Evolutionary conservation across 2,888 invertebrate species (phyloP), one percentile per base, ranked within the genome.

Genomic region (Trichacis sp.): DNA sequence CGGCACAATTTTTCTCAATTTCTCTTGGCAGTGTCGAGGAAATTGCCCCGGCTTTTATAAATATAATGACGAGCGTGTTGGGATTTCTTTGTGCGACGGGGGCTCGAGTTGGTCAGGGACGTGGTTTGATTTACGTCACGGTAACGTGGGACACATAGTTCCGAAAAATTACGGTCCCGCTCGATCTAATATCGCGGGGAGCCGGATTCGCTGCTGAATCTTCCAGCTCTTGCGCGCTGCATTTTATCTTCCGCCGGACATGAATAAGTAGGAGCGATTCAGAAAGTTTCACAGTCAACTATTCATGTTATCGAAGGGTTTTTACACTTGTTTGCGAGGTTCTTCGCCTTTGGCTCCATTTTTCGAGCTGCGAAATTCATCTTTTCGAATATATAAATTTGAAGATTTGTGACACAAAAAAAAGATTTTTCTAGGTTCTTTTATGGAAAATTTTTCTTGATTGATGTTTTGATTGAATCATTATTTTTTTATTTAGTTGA

Each of bases 1-100:
- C 59, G 56, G 70, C 66, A 73, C 75, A 73, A 81, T 82, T 80
- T 81, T 80, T 82, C 79, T 80, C 77, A 72, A 77, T 80, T 80
- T 76, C 75, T 69, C 58, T 71, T 53, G 60, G 58, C 64, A 60
- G 55, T 42, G 65, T 61, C 62, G 8, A 24, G 18, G 12, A 38
- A 54, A 38, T 17, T 53, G 42, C 58, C 43, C 52, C 51, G 36
- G 40, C 38, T 30, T 11, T 47, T 20, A 9, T 56, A 56, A 11
- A 30, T 15, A 14, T 17, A 15, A 45, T 40, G 14, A 4, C 40
- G 14, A 15, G n/a, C 14, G 17, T 15, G 42, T 24, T 43, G 45
- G 36, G 4, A 36, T 36, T 19, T 38, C 66, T 59, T 51, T n/a
- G 33, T 49, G 51, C 56, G 8, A 49, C 49, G 59, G 60, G 56